Base-by-base conservation (phyloP, 1,140 invertebrate species). In the Drosophila sucinea region DNA sequence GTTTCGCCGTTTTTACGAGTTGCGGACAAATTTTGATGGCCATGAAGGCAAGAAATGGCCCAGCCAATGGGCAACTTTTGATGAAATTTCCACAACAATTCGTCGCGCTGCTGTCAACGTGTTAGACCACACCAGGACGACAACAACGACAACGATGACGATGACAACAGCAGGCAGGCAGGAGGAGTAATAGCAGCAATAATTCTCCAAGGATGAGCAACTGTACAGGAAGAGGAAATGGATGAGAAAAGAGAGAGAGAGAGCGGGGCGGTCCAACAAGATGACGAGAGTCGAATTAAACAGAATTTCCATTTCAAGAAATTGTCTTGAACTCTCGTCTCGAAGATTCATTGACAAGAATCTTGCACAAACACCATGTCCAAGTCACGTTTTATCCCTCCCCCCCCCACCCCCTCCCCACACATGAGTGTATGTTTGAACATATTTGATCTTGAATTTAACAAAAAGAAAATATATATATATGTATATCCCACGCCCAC, bases 11-110 rank as follows among this genome's bases (percentile, higher is more conserved):
- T 73, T 83, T 85, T 86, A 85, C 74, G 82, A 81, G 78, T 78
- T 86, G 82, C 78, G 78, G 78, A 74, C 82, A 78, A 86, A 85
- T 77, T 85, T 84, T 84, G 81, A 86, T 86, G 78, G 67, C 60
- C 79, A 64, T 68, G 73, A 41, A 67, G 55, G 55, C 80, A 79
- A 60, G 67, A 78, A 63, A 56, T 65, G 70, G 57, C 75, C 44
- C 33, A 55, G 62, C 56, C 65, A 27, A 25, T 33, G 10, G 60
- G 67, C 77, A 81, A 81, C 69, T 85, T 77, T 81, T 84, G 81
- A 84, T 85, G 77, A 72, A 81, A 81, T 70, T 70, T 44, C 44
- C 44, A 51, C 44, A 51, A 51, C 44, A 51, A 51, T 51, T 35
- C 61, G 67, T 60, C 32, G 25, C 41, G 33, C 64, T 44, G 33